These are phyloP conservation scores for Papilio dardanus DNA, from an alignment of 1,140 invertebrate species.

Conservation along the genomic window DNA sequence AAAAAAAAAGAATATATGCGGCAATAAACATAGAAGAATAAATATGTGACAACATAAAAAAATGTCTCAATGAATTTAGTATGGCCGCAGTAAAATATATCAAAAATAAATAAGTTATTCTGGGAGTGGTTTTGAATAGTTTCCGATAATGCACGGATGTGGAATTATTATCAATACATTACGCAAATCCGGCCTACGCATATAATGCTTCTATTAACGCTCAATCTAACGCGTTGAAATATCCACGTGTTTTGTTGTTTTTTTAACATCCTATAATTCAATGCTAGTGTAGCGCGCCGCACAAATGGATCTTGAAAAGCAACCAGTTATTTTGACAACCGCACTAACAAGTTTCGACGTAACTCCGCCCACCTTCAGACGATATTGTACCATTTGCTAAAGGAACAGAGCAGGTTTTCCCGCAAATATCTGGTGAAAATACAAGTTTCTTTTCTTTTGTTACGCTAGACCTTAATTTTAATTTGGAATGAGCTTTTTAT, in stretches of 20 bases:
- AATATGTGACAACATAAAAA: not conserved
- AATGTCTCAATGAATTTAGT: not conserved
- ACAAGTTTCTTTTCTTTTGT: conserved; percentile 73
- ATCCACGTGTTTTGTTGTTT: conserved; percentile 74
- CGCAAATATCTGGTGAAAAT: conserved; percentile 49
- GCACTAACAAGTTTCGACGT: conserved; percentile 54
- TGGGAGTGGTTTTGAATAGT: not conserved
- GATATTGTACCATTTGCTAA: conserved; percentile 45
- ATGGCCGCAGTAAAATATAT: conserved; percentile 2
- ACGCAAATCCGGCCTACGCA: conserved; percentile 35
- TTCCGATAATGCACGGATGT: not conserved
- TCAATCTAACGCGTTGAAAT: conserved; percentile 69
- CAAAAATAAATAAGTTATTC: conserved; percentile 7
- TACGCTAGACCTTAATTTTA: conserved; percentile 81
- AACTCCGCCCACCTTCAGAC: conserved; percentile 48
- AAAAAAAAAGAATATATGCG: not conserved
- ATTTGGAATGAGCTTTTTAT: conserved; percentile 82
- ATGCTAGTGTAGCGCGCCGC: conserved; percentile 62
- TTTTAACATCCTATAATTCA: conserved; percentile 75
- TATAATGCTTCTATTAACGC: conserved; percentile 63
- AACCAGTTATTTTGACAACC: conserved; percentile 78
- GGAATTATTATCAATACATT: conserved; percentile 1
- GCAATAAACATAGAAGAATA: not conserved
- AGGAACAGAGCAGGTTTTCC: conserved; percentile 50
- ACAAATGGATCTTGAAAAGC: conserved; percentile 80